A percentile compares a stretch with the other conserved stretches of the same genome.
phyloP scores from a whole-genome alignment of 2,888 invertebrate species.

The Megaustenia siamemsis region DNA sequence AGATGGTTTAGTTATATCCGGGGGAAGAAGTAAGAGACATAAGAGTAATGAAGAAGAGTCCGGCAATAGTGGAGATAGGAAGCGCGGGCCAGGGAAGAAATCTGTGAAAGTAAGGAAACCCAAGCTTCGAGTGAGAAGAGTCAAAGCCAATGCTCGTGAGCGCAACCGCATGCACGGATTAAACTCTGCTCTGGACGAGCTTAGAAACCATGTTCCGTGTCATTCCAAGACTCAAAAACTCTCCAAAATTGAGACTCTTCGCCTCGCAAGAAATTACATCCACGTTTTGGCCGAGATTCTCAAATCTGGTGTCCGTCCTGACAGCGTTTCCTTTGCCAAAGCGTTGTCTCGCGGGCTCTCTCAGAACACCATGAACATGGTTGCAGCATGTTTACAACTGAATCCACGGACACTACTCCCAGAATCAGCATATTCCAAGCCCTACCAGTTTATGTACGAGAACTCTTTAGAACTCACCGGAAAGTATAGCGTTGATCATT shows the following conservation, averaged over 20 bases:
- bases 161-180: constrained; percentile 86
- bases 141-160: constrained; percentile 84
- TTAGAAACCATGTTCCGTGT: constrained; percentile 79
- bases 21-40: neutral
- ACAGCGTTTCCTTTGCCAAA: constrained; percentile 82
- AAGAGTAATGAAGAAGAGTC: neutral
- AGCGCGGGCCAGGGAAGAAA: constrained; percentile 80
- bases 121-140: constrained; percentile 76
- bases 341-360: constrained; percentile 84
- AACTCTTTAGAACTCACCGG: constrained; percentile 45
- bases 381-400: constrained; percentile 80
- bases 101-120: constrained; percentile 77
- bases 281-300: constrained; percentile 83
- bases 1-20: neutral
- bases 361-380: constrained; percentile 85
- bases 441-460: constrained; percentile 62
- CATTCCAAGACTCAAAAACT: constrained; percentile 82
- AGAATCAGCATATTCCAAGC: constrained; percentile 64
- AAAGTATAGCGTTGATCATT: constrained; percentile 27
- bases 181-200: constrained; percentile 79
- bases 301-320: constrained; percentile 81
- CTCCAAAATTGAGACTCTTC: constrained; percentile 85
- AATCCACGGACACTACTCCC: constrained; percentile 78
- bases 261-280: constrained; percentile 86
- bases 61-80: constrained; percentile 71